Evolutionary conservation across 2,113 vertebrate genomes (phyloP).

Genomic region (Caranx ignobilis): DNA sequence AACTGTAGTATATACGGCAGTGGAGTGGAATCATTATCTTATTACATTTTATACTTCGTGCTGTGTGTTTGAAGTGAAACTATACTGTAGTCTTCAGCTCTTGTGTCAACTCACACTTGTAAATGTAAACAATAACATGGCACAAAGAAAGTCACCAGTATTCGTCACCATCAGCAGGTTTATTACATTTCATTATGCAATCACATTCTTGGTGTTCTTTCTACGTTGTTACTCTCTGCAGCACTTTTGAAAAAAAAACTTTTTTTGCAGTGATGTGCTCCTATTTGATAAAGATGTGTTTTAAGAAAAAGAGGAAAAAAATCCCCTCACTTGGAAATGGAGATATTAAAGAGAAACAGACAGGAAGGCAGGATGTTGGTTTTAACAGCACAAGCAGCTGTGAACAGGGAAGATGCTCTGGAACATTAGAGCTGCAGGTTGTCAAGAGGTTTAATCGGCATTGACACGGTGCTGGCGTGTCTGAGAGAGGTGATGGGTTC

Average conservation of each 20-base stretch:
- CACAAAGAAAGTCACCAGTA: neutral
- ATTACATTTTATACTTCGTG: neutral
- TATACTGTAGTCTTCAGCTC: neutral
- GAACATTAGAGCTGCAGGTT: conserved; percentile 67
- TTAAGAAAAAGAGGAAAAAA: neutral
- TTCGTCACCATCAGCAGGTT: neutral
- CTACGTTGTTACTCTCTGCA: neutral
- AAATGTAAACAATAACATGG: neutral
- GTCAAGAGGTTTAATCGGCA: conserved; percentile 62
- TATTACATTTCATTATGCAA: neutral
- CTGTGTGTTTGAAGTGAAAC: neutral
- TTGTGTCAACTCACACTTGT: neutral
- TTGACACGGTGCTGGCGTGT: conserved; percentile 67
- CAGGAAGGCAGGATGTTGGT: conserved; percentile 28
- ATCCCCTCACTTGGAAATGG: conserved; percentile 10
- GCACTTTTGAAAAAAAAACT: conserved; percentile 7
- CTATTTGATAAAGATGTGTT: neutral
- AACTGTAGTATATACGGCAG: neutral
- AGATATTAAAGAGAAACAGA: conserved; percentile 13
- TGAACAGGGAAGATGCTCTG: conserved; percentile 48
- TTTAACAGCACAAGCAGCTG: conserved; percentile 43
- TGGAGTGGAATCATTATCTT: neutral
- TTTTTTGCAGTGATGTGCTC: neutral
- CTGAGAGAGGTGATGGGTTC: conserved; percentile 71
- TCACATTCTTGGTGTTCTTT: neutral